Base-by-base conservation (phyloP, 2,797 vertebrate species). In the Tympanoctomys barrerae region DNA sequence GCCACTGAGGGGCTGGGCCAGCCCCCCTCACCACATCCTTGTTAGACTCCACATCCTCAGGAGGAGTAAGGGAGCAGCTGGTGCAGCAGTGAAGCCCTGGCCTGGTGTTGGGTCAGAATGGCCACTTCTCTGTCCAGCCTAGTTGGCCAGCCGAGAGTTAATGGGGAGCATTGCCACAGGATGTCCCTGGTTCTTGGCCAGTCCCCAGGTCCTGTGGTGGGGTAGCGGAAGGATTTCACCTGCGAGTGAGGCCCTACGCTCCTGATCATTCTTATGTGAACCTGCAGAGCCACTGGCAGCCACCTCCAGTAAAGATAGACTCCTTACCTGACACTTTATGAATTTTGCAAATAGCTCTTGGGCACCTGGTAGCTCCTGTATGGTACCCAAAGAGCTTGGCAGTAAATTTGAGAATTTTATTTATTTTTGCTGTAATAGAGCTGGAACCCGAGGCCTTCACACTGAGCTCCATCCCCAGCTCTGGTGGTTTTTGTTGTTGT, bases 301-400 rank as follows among this genome's bases (percentile, higher is more conserved):
- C 46, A 5, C 28, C 21, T 7, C 13, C 1, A 5, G 57, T n/a
- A n/a, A n/a, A 26, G 31, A 21, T 42, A 11, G 39, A 42, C 42
- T 78, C 31, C 3, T 1, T 21, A 22, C 18, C 68, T 70, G 68
- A 18, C 18, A 18, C 28, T 31, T 13, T 36, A 7, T 9, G 33
- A 70, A 24, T 36, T 71, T 71, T 10, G n/a, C 68, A 70, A 18
- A 36, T 19, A 10, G n/a, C 8, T 19, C n/a, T 8, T 21, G 68
- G 70, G 24, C 26, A 11, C 64, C 33, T 6, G 19, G 18, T 13
- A 2, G 59, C 71, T 77, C 57, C 31, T 4, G 12, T 22, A 11
- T 0, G 21, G 8, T n/a, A 18, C 13, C 39, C 19, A 1, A 1
- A n/a, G 14, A 49, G 8, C 21, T 62, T 77, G 16, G 28, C 0